Evolutionary conservation across 2,113 vertebrate species (phyloP), one percentile per base, ranked within the genome.

Genomic region (Eulacestoma nigropectus): DNA sequence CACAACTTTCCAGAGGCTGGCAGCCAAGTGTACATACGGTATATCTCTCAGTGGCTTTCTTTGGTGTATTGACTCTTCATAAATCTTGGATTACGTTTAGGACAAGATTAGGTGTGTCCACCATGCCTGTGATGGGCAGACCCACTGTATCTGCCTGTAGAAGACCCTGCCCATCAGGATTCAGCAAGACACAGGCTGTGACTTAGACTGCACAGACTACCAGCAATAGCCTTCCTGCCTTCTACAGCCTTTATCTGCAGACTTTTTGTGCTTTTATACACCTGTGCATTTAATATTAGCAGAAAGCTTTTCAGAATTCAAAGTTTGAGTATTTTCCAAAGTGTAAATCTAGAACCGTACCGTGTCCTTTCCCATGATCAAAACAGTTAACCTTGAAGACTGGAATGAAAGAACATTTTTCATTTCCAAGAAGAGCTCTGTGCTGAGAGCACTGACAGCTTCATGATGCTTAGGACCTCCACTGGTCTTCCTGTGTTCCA

Each of bases 331-430:
- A 16, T 73, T 69, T 89, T 76, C 80, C 37, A 89, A 64, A 16
- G 5, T 1, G 1, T 29, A 46, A 30, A 14, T 69, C 67, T 73
- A 53, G 15, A 90, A 67, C 16, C 13, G 25, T 15, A 22, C 10
- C 0, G 0, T 19, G 21, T 49, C 47, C 59, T 73, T 79, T 73
- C 41, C 2, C 2, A 44, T 49, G 72, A 86, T 41, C 27, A 52
- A 37, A 92, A 73, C 35, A 32, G 11, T 55, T 74, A 65, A 74
- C 33, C 37, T 60, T 68, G 56, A 89, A 39, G 35, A 62, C 7
- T 26, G 18, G 35, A 89, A 82, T 10, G 47, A 41, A 75, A 60
- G 22, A 75, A 29, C 12, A 13, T 72, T 50, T 70, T 72, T 79
- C 29, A 35, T 65, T 44, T 41, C 9, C 9, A 47, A 37, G 30